Evolutionary conservation across 1,140 invertebrate genomes (phyloP).

Genomic region (Drosophila setifemur): DNA sequence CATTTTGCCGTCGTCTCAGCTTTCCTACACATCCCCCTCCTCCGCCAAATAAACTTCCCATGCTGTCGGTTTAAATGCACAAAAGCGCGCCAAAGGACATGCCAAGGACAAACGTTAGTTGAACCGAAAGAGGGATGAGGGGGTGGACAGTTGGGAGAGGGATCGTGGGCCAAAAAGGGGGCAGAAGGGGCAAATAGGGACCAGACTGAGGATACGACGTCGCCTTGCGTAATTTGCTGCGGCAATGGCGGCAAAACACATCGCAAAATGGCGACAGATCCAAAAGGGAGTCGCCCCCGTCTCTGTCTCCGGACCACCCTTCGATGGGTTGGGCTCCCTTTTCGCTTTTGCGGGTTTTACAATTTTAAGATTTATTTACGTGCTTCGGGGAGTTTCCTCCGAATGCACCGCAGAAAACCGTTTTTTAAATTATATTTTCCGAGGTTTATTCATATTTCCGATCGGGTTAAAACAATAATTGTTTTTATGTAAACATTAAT

Average conservation of each 20-base stretch:
- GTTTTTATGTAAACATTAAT: no score
- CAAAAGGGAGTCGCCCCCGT: constrained; percentile 12
- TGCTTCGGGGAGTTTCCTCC: constrained; percentile 54
- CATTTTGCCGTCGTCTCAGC: constrained; percentile 69
- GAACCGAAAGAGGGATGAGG: constrained; percentile 34
- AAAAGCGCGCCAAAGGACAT: constrained; percentile 79
- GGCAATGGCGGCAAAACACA: constrained; percentile 77
- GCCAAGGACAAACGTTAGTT: constrained; percentile 80
- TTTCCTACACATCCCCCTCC: background rate
- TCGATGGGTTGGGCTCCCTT: background rate
- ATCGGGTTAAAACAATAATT: no score
- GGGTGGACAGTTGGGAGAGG: background rate
- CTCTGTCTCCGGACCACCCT: background rate
- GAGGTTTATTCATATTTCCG: no score
- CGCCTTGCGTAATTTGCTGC: constrained; percentile 78
- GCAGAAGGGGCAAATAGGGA: background rate
- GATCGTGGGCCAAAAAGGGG: background rate
- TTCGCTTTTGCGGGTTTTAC: constrained; percentile 72
- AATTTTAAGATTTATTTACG: constrained; percentile 81
- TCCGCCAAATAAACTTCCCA: background rate
- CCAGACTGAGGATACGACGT: constrained; percentile 5
- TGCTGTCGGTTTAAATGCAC: constrained; percentile 72
- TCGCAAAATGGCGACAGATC: constrained; percentile 76
- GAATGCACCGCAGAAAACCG: background rate
- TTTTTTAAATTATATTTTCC: no score